phyloP scores from a whole-genome alignment of 1,140 invertebrate species.

The Drosophila funebris region DNA sequence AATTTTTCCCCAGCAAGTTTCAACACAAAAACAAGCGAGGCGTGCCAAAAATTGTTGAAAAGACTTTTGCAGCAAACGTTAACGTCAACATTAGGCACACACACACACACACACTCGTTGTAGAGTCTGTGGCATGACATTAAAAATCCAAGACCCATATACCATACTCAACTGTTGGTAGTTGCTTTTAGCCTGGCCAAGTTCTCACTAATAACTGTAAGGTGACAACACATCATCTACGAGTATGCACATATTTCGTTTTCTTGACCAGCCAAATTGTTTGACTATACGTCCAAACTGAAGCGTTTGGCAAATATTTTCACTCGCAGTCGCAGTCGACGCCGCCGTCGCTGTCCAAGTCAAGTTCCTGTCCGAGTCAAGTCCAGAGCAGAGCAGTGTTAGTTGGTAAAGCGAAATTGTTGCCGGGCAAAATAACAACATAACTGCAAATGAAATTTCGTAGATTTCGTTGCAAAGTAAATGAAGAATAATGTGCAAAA shows the following conservation, averaged over 20 bases:
- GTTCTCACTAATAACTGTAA: constrained; percentile 35
- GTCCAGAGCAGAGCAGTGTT: neutral
- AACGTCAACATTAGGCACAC: constrained; percentile 48
- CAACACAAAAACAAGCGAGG: constrained; percentile 54
- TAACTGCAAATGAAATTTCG: constrained; percentile 81
- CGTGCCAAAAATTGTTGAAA: constrained; percentile 56
- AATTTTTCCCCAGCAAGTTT: constrained; percentile 50
- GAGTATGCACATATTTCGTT: constrained; percentile 46
- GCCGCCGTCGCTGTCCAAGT: neutral
- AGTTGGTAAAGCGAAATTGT: constrained; percentile 14
- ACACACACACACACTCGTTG: constrained; percentile 19
- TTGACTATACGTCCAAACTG: constrained; percentile 73
- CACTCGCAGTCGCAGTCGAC: neutral
- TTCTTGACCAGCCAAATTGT: constrained; percentile 62
- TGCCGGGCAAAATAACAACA: constrained; percentile 68
- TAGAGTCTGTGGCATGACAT: constrained; percentile 15
- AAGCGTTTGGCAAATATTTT: constrained; percentile 77
- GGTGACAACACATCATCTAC: constrained; percentile 6
- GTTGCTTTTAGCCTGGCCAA: constrained; percentile 1
- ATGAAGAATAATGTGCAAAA: constrained; percentile 80
- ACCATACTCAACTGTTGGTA: neutral
- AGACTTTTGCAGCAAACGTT: constrained; percentile 16
- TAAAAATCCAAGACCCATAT: constrained; percentile 22
- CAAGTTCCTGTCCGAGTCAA: constrained; percentile 29
- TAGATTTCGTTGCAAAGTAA: constrained; percentile 76